These are phyloP conservation scores for Miichthys miiuy DNA, from an alignment of 2,797 vertebrate genomes.

Conservation along the genomic window DNA sequence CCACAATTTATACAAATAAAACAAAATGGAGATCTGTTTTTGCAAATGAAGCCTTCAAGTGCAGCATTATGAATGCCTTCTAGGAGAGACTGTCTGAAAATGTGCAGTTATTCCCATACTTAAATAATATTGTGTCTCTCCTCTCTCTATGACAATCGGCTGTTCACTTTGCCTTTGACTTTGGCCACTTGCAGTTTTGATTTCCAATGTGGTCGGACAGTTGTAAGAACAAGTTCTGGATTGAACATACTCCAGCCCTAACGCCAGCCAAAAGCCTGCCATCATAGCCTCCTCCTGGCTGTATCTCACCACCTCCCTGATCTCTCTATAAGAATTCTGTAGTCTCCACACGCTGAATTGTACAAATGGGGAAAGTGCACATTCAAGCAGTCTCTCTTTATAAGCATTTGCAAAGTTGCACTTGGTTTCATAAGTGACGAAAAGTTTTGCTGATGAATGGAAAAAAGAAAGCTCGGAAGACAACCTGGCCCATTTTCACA, in stretches of 20 bases:
- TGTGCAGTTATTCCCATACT: neutral
- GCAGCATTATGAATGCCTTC: neutral
- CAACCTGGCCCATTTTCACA: neutral
- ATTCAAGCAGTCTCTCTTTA: neutral
- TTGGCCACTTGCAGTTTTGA: neutral
- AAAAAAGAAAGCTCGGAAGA: neutral
- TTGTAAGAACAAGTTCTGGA: neutral
- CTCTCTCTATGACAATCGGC: neutral
- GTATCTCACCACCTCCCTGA: neutral
- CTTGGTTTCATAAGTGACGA: neutral
- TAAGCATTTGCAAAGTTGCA: neutral
- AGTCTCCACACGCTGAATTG: neutral
- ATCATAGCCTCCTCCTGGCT: neutral
- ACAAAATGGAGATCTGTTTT: neutral
- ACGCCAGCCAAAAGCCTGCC: neutral
- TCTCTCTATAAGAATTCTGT: neutral
- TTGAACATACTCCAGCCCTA: neutral
- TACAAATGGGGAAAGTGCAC: neutral
- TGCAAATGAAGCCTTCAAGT: neutral
- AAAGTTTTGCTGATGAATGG: neutral
- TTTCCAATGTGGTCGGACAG: neutral
- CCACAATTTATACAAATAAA: too few species aligned
- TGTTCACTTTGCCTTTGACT: neutral
- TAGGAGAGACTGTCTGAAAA: neutral
- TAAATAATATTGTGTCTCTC: neutral